Evolutionary conservation across 2,888 invertebrate species (phyloP), one percentile per base, ranked within the genome.

Genomic region (Gerris lacustris): DNA sequence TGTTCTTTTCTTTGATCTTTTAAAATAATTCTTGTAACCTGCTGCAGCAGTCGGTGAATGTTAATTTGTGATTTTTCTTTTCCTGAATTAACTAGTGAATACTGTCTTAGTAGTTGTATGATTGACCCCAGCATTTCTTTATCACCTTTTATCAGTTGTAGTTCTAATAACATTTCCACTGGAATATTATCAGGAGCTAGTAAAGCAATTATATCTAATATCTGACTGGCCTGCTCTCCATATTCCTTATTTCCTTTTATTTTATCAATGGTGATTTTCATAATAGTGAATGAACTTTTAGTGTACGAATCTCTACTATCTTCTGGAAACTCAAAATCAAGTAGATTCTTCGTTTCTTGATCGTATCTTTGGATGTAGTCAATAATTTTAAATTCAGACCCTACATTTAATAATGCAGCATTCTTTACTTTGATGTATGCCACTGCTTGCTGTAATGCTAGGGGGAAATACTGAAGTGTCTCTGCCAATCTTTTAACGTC

Each of bases 371-470:
- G 31, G 5, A 73, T 45, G 44, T 72, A 73, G 69, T 69, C 43
- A 45, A 18, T 69, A 64, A 70, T 67, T 4, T 63, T 45, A 44
- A 70, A 70, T 45, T 67, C 2, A 5, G 64, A 11, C 9, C 63
- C 66, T 44, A 66, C 43, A 9, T 67, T 71, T 6, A 11, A 31
- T n/a, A 62, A 67, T 64, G 63, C 55, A 9, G 67, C 68, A n/a
- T 69, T 69, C 6, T 31, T 31, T 6, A 18, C 63, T 67, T 63
- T 67, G 31, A 73, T 72, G 66, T 67, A 71, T 9, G 73, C 64
- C 9, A 73, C 67, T 5, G 73, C 73, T 69, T 71, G 73, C 7
- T 70, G 69, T 31, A 73, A 63, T 6, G 73, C 73, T 44, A 73
- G 45, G 44, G 73, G 73, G 7, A 71, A 71, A 66, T 6, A 70